Evolutionary conservation across 2,797 vertebrate genomes (phyloP), one percentile per base, ranked within the genome.

Genomic region (Percopsis omiscomaycus): DNA sequence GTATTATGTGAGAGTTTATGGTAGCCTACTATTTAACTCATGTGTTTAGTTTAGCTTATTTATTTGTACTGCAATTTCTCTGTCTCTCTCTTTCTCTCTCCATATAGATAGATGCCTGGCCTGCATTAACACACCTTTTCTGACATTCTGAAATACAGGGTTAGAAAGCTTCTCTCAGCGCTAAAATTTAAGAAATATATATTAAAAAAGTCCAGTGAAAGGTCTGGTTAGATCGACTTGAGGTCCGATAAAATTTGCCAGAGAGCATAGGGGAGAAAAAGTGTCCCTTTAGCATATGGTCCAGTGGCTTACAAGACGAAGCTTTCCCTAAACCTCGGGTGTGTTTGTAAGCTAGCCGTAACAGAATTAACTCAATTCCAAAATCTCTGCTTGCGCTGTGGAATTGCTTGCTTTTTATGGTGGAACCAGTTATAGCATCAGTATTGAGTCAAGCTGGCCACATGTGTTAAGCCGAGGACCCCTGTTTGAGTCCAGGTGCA

Each of bases 341-440:
- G 37, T 66, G 59, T 80, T 82, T 85, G 78, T 74, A 69, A 78
- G 82, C 61, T 70, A 67, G 32, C 81, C 74, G 69, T 61, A 74
- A 77, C 71, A 74, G 69, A 83, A 79, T 73, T 16, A 66, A 74
- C 67, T 77, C 74, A 53, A 68, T 78, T 80, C 64, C 77, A 66
- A 64, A 67, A 14, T 56, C 71, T 75, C 64, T 58, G 54, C 16
- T 65, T 77, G 71, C 67, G 71, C 64, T 49, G 10, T 71, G 79
- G 69, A 87, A 87, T 85, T 78, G 81, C 79, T 75, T 86, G 72
- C 79, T 80, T 86, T 84, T 77, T 86, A 81, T 82, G 65, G 84
- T 75, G 83, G 84, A 89, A 85, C 82, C 75, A 68, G 80, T 72
- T 80, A 57, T 69, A 82, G 77, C 72, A 72, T 77, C 28, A 64